Base-by-base conservation (phyloP, 2,888 invertebrate genomes). In the Molanna angustata region DNA sequence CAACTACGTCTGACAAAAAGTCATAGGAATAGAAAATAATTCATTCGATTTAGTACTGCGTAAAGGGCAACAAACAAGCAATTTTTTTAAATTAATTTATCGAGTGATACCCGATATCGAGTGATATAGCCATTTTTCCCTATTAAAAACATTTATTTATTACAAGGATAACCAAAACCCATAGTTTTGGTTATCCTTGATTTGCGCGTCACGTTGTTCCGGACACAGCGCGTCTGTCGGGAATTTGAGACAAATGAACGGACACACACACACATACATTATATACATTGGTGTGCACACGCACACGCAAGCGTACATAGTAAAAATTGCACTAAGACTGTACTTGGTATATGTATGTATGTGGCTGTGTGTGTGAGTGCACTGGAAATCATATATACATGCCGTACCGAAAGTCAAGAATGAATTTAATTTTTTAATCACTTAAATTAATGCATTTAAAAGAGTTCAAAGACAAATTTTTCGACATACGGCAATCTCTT, bases 231-330 rank as follows among this genome's bases (percentile, higher is more conserved):
- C 46, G 42, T 16, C 33, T 40, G 40, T 11, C 31, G 52, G 41
- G 42, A 47, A 46, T 46, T 47, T 47, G 42, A 52, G 52, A 47
- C 46, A 47, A 35, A 46, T 47, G 46, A 35, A 52, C 40, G 33
- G 32, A 46, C 46, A 32, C 40, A 20, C 20, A 44, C 52, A 40
- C 43, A 6, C 7, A 13, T 13, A n/a, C 6, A 11, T 7, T n/a
- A 35, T 4, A 14, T 4, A 35, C 9, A 35, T n/a, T 4, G 13
- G 4, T 4, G 13, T n/a, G 11, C 27, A 11, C n/a, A n/a, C n/a
- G n/a, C n/a, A 37, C 18, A 37, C 37, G 33, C 33, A 33, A 4
- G 11, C 33, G 14, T 6, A 33, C 33, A 9, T 13, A 37, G 17
- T 18, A 37, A 37, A 17, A 37, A 16, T 7, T 17, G 11, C 18